Percentiles rank a stretch among this genome's conserved stretches.
Evolutionary conservation across 2,797 vertebrate species (phyloP).

Genomic region (Triplophysa bombifrons): DNA sequence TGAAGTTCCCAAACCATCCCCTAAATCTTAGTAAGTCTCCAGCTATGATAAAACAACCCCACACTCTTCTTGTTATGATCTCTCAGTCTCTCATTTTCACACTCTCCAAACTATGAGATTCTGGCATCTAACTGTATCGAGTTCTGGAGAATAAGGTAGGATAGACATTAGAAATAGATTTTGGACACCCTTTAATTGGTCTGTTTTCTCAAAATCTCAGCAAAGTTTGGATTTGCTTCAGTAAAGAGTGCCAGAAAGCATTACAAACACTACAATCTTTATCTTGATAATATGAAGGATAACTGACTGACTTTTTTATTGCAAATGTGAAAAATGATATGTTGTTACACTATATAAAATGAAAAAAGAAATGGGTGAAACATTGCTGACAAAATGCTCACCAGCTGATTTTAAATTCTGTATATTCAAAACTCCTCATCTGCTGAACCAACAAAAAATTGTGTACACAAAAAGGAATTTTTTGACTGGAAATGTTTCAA

Average conservation of each 20-base stretch:
- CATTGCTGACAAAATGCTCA: not conserved
- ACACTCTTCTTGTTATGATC: slow-evolving; percentile 48
- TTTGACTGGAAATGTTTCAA: not conserved
- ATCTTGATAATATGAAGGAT: too few species aligned
- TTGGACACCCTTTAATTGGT: too few species aligned
- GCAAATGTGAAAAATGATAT: too few species aligned
- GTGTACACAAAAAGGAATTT: not conserved
- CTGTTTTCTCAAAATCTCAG: not conserved
- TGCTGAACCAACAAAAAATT: not conserved
- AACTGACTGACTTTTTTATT: too few species aligned
- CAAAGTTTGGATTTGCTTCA: not conserved
- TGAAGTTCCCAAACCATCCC: slow-evolving; percentile 53
- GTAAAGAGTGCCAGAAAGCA: not conserved
- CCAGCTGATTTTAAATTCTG: not conserved
- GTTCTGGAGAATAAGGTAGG: too few species aligned
- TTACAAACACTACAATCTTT: too few species aligned
- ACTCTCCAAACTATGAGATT: slow-evolving; percentile 2
- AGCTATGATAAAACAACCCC: slow-evolving; percentile 47
- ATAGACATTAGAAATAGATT: too few species aligned
- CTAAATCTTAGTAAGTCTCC: slow-evolving; percentile 49
- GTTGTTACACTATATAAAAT: too few species aligned
- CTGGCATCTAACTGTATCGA: not conserved
- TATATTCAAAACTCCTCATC: not conserved
- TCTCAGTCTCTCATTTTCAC: slow-evolving; percentile 38
- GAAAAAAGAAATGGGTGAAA: not conserved